Evolutionary conservation across 2,113 vertebrate genomes (phyloP), one percentile per base, ranked within the genome.

Genomic region (Bos indicus): DNA sequence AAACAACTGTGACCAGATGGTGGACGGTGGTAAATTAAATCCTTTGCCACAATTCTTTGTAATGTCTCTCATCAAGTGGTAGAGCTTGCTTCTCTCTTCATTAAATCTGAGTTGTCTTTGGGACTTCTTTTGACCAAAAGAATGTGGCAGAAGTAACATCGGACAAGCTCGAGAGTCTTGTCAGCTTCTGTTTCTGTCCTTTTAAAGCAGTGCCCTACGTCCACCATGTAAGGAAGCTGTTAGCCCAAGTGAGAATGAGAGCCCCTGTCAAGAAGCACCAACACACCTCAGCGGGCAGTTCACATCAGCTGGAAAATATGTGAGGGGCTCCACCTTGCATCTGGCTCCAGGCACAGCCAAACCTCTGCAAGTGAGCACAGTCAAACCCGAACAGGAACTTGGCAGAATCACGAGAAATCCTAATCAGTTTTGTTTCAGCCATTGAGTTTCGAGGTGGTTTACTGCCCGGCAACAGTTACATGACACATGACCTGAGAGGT

Each of bases 161-260:
- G 12, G 48, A 3, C 13, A 33, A 71, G 25, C 36, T 78, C 23
- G 64, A 88, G 83, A 36, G 48, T 52, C 26, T 23, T 64, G 28
- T n/a, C 40, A 64, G 54, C 12, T 95, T 93, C 46, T 95, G 40
- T 30, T 83, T 94, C 46, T 7, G 21, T 90, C 23, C 25, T 81
- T 28, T 77, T 80, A 40, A 48, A 74, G 57, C 46, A 30, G 43
- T 25, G 12, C 30, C n/a, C 21, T 56, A 52, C 84, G 90, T 43
- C 1, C 1, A n/a, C 48, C 60, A 43, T 2, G 4, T 40, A 88
- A 84, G 81, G 23, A 36, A 64, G 33, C 8, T 21, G 13, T 59
- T 64, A 33, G 36, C 13, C 86, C 46, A 23, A 4, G 3, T 21
- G 14, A 81, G 8, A 33, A 46, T 64, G n/a, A 71, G 23, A 67